Base-by-base conservation (phyloP, 1,140 invertebrate species). In the Zophobas atratus region DNA sequence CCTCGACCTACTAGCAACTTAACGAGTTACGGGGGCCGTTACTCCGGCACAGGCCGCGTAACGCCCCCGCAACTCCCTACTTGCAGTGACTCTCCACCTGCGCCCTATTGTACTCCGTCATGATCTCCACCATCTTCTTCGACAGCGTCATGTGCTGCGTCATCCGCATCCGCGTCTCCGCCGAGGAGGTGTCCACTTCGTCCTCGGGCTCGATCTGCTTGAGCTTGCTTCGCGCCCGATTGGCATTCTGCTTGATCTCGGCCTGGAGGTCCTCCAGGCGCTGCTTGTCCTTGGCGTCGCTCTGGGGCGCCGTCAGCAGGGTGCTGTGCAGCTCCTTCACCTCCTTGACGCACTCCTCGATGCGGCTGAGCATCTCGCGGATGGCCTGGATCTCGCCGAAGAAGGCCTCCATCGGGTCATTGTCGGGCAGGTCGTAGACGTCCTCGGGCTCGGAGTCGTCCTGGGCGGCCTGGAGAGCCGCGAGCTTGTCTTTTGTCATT, bases 121-220 rank as follows among this genome's bases (percentile, higher is more conserved):
- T 99, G 79, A 99, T 97, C 88, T 99, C 97, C 63, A 99, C 97
- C 89, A 99, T 99, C 89, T 98, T 99, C 85, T 97, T 92, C 71
- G 97, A 98, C 82, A 99, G 88, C 77, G 98, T 99, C 83, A 97
- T 98, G 88, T 99, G 97, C 89, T 99, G 95, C 80, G 98, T 99
- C 91, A 99, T 99, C 87, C 97, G 94, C 93, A 99, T 99, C 90
- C 98, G 94, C 84, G 99, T 90, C 90, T 99, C 98, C 49, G 98
- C 98, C 81, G 97, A 98, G 67, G 97, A 97, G 92, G 97, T 98
- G 89, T 98, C 98, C 82, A 94, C 95, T 87, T 98, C 96, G 90
- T 99, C 98, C 88, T 99, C 97, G 89, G 98, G 95, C 89, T 99
- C 98, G 88, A 99, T 99, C 88, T 96, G 93, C 93, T 99, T 99